Conservation (phyloP, 2,113 vertebrate species). For the Conger conger region DNA sequence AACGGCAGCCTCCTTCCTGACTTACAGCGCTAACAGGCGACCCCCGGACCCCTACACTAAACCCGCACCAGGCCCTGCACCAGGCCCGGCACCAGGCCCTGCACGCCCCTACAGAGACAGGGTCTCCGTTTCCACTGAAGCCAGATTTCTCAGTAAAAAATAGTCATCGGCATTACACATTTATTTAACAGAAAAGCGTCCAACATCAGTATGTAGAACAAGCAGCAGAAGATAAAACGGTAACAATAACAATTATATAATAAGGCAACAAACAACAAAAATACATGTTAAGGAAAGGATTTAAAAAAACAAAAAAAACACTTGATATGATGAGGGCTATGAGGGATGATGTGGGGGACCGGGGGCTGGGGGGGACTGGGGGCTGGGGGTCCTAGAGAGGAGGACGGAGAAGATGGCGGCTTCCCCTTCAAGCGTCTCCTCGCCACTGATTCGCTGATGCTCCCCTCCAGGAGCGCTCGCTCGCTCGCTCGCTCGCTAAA, state of each 20-base stretch:
- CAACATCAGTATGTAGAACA: slow-evolving; percentile 18
- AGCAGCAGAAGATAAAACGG: slow-evolving; percentile 19
- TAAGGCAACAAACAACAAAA: slow-evolving; percentile 49
- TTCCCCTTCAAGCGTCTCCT: neutral
- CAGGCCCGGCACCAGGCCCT: too few species aligned
- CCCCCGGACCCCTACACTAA: too few species aligned
- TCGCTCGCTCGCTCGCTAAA: neutral
- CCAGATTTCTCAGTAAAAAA: slow-evolving; percentile 45
- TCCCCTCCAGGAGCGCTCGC: neutral
- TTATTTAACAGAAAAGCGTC: slow-evolving; percentile 14
- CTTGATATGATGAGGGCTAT: slow-evolving; percentile 9
- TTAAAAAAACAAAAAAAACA: slow-evolving; percentile 45
- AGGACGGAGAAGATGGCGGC: neutral
- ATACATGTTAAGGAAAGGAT: slow-evolving; percentile 22
- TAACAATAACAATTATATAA: slow-evolving; percentile 9
- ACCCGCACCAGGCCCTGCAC: too few species aligned
- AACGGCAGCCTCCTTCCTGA: neutral
- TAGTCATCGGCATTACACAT: neutral
- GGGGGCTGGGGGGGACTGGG: neutral
- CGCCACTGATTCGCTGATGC: neutral
- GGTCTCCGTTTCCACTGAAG: neutral
- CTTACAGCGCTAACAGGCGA: neutral
- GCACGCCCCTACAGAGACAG: neutral
- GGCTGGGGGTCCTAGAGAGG: neutral
- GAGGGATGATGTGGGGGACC: neutral